Conservation (phyloP, 2,797 vertebrate species). For the Notolabrus celidotus region DNA sequence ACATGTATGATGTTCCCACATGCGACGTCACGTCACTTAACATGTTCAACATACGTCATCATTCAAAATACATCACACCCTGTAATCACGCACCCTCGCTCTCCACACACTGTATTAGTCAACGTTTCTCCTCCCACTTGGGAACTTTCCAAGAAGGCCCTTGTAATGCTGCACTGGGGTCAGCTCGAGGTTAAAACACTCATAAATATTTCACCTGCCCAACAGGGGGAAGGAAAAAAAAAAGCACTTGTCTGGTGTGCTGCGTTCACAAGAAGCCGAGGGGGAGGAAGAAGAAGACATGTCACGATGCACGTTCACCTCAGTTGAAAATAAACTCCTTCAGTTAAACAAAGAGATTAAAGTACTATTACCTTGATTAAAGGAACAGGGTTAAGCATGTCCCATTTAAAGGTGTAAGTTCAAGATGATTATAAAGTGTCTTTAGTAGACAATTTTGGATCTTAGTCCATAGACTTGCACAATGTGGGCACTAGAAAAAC, state of each 20-base stretch:
- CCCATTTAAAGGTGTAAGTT: too few species aligned
- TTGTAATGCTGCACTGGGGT: constrained; percentile 80
- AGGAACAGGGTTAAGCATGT: too few species aligned
- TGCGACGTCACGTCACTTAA: not conserved
- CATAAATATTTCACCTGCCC: constrained; percentile 86
- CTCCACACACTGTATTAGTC: constrained; percentile 19
- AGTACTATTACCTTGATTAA: too few species aligned
- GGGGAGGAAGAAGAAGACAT: constrained; percentile 33
- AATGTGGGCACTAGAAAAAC: too few species aligned
- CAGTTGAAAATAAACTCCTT: not conserved
- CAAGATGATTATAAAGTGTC: too few species aligned
- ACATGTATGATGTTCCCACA: not conserved
- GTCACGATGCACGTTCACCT: constrained; percentile 19
- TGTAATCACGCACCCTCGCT: constrained; percentile 1
- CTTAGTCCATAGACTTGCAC: too few species aligned
- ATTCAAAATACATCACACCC: constrained; percentile 29
- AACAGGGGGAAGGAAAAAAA: constrained; percentile 53
- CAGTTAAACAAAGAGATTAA: too few species aligned
- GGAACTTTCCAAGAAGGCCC: constrained; percentile 80
- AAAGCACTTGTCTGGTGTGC: constrained; percentile 65
- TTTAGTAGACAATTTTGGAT: too few species aligned
- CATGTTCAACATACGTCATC: not conserved
- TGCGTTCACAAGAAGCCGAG: constrained; percentile 69
- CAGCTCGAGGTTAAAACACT: constrained; percentile 86
- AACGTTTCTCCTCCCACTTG: constrained; percentile 39